These are phyloP conservation scores for Leptoteleia sp. DNA, from an alignment of 1,140 invertebrate species.

Conservation along the genomic window DNA sequence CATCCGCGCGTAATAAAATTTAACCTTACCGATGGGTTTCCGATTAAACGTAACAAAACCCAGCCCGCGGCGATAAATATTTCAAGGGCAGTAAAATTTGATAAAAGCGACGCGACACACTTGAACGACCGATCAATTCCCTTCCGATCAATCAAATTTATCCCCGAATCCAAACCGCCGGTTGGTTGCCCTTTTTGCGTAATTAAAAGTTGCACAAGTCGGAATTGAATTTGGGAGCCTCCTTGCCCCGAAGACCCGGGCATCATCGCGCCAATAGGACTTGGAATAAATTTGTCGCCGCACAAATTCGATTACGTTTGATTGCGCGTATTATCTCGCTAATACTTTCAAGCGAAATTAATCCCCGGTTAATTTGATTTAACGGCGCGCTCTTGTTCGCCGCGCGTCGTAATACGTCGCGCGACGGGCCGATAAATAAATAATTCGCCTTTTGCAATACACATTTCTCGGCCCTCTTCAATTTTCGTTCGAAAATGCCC, in stretches of 20 bases:
- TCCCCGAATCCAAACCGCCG: no score
- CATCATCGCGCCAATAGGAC: conserved; percentile 13
- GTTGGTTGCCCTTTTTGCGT: no score
- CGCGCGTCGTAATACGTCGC: background rate
- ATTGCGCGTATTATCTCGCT: conserved; percentile 8
- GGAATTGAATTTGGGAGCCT: conserved; percentile 2
- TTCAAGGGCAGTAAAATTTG: conserved; percentile 33
- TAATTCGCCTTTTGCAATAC: background rate
- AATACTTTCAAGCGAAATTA: conserved; percentile 32
- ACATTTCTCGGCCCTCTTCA: background rate
- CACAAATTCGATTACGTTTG: conserved; percentile 33
- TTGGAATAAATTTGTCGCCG: conserved; percentile 14
- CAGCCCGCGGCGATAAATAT: conserved; percentile 7
- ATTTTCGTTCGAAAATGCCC: no score
- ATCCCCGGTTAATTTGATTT: conserved; percentile 14
- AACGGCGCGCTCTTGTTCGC: background rate
- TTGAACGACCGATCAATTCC: conserved; percentile 39
- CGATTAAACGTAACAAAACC: conserved; percentile 42
- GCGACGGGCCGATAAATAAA: background rate
- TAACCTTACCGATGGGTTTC: conserved; percentile 28
- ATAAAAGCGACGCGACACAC: conserved; percentile 32
- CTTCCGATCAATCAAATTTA: background rate
- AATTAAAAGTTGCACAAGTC: no score
- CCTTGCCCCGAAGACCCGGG: no score
- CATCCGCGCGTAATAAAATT: conserved; percentile 22